A percentile compares a stretch with the other conserved stretches of the same genome.
Evolutionary conservation across 2,113 vertebrate genomes (phyloP).

Genomic region (Malurus elegans): DNA sequence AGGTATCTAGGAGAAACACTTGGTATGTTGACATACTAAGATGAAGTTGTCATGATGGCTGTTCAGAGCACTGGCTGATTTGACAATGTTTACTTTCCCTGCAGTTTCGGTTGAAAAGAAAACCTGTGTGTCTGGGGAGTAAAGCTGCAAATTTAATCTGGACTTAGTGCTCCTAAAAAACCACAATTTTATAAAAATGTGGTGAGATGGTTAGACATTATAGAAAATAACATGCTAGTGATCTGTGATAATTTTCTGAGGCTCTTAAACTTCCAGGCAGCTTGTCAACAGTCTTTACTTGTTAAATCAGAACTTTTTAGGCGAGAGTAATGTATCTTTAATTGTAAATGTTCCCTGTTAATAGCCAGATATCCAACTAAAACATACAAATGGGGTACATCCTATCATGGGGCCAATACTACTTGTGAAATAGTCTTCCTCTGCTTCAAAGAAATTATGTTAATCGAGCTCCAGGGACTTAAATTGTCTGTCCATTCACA

Average conservation of each 20-base stretch:
- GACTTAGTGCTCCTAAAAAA: neutral
- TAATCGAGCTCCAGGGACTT: neutral
- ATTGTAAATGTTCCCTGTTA: neutral
- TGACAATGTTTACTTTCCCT: slow-evolving; percentile 59
- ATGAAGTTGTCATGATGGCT: slow-evolving; percentile 63
- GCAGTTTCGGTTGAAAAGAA: slow-evolving; percentile 27
- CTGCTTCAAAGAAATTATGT: neutral
- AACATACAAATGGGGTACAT: neutral
- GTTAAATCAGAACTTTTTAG: neutral
- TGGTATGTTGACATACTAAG: slow-evolving; percentile 41
- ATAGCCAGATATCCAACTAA: neutral
- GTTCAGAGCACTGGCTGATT: slow-evolving; percentile 31
- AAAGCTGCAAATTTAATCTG: neutral
- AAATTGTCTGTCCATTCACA: neutral
- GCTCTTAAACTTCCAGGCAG: neutral
- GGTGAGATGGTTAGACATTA: neutral
- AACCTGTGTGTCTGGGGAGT: neutral
- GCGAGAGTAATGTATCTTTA: neutral
- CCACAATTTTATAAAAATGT: neutral
- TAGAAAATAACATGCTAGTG: neutral
- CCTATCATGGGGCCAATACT: neutral
- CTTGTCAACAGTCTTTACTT: neutral
- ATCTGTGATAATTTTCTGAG: neutral
- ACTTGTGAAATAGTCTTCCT: neutral
- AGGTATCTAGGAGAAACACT: slow-evolving; percentile 37